phyloP scores from a whole-genome alignment of 2,797 vertebrate genomes.

The Sarcoramphus papa region DNA sequence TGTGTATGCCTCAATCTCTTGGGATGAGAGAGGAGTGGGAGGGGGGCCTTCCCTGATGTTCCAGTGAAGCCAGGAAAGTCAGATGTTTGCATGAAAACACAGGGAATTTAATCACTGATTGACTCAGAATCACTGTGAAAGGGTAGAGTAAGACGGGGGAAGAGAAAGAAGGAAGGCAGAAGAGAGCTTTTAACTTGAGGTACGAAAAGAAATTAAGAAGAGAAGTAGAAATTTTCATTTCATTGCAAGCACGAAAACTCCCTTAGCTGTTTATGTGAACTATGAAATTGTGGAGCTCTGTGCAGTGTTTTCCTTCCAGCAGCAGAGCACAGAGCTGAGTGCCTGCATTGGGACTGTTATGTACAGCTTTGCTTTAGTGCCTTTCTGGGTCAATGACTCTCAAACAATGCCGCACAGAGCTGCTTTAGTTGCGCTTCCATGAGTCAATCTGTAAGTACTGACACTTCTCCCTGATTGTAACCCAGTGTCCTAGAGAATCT shows the following conservation, averaged over 20 bases:
- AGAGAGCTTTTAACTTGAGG: background rate
- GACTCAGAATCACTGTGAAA: background rate
- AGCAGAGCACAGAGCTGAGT: background rate
- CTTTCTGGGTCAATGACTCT: constrained; percentile 27
- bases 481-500: background rate
- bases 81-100: background rate
- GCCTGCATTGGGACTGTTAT: background rate
- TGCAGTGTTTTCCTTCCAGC: background rate
- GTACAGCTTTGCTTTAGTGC: background rate
- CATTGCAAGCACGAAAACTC: background rate
- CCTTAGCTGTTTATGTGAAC: background rate
- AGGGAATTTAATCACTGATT: background rate
- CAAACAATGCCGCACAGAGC: background rate
- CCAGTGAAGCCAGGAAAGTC: background rate
- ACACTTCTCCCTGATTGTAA: background rate
- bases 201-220: background rate
- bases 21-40: background rate
- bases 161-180: background rate
- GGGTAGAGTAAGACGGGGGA: background rate
- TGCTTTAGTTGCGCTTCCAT: background rate
- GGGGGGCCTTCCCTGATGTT: background rate
- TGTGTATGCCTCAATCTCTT: background rate
- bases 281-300: background rate
- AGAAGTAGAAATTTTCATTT: background rate
- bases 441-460: background rate